Base-by-base conservation (phyloP, 1,140 invertebrate genomes). In the Aplysia californica region DNA sequence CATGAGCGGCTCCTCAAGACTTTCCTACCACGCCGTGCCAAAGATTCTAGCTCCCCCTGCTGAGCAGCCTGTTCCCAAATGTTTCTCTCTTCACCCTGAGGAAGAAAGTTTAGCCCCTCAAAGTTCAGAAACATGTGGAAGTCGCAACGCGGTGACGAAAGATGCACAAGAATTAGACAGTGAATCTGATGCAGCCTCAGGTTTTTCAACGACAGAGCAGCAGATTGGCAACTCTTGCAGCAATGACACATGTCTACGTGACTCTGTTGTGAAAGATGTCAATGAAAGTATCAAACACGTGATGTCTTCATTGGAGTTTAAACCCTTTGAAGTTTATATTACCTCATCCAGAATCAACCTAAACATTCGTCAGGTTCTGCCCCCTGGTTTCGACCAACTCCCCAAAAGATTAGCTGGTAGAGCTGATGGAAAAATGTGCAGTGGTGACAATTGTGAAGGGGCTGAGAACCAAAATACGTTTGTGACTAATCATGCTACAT, bases 1-100 rank as follows among this genome's bases (percentile, higher is more conserved):
- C 1, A 87, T 89, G 88, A 83, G 81, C 72, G 82, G 82, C 26
- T 44, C 68, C 15, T 79, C 83, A 5, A 77, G 88, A 68, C 80
- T 89, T 26, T 80, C 82, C 33, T 89, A 86, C 73, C 88, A 89
- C 77, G 88, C 86, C 4, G 85, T 89, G 21, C 87, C 88, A 5
- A 82, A 82, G 67, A 87, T 89, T 38, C 55, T 88, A 18, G 41
- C 75, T 31, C 72, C 79, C 0, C 56, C 39, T 74, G 5, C 23
- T 15, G 21, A 31, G 0, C 5, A 23, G 0, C 31, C 55, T 23
- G n/a, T 10, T 55, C 21, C 36, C 20, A 75, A 10, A 31, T 55
- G 58, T 61, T 20, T 61, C 29, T 61, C 58, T 6, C 10, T 15
- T 15, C 44, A 50, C n/a, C 10, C 44, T 15, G 44, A 15, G n/a